Evolutionary conservation across 2,888 invertebrate species (phyloP).

Genomic region (Tetragnatha montana): DNA sequence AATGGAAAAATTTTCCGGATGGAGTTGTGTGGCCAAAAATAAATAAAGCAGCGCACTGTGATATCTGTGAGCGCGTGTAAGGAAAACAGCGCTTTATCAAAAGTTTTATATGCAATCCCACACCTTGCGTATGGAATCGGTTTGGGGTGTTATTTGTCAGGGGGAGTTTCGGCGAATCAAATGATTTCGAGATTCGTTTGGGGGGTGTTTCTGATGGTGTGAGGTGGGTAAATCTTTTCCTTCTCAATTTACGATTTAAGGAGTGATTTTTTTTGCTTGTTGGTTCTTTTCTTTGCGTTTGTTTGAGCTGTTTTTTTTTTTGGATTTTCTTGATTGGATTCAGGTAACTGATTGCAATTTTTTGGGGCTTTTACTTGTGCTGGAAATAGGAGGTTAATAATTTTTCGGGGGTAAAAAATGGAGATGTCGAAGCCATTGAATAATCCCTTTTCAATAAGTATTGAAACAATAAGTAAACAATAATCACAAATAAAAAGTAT

Average conservation of each 20-base stretch:
- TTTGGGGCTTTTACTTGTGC: too few species aligned
- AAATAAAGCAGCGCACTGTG: constrained; percentile 22
- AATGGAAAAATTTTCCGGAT: constrained; percentile 47
- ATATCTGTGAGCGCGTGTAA: constrained; percentile 24
- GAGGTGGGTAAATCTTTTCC: constrained; percentile 40
- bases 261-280: neutral
- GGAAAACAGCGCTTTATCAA: constrained; percentile 34
- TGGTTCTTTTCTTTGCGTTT: constrained; percentile 5
- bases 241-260: constrained; percentile 62
- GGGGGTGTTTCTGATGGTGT: too few species aligned
- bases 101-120: constrained; percentile 29
- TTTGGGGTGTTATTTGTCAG: constrained; percentile 34
- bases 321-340: constrained; percentile 7
- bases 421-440: too few species aligned
- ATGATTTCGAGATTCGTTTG: constrained; percentile 38
- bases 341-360: too few species aligned
- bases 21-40: neutral
- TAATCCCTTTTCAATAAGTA: too few species aligned
- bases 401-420: too few species aligned
- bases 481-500: too few species aligned
- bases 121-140: constrained; percentile 6
- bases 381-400: too few species aligned
- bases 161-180: constrained; percentile 27
- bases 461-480: too few species aligned
- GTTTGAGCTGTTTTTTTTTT: constrained; percentile 35